A percentile compares a stretch with the other conserved stretches of the same genome.
Conservation (phyloP, 2,797 vertebrate species). For the Pogoniulus pusillus region DNA sequence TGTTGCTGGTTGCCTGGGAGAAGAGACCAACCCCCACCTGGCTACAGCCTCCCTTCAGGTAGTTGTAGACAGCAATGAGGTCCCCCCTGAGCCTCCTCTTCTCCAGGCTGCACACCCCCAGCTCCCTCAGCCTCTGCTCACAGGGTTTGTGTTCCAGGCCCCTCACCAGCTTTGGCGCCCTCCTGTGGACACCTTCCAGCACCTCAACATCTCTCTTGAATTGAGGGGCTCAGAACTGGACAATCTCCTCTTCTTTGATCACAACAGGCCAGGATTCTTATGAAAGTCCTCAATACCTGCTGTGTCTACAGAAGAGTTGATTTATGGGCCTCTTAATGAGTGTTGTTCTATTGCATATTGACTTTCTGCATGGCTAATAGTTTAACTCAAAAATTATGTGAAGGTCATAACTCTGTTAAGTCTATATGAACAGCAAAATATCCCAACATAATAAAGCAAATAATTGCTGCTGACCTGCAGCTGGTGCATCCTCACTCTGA, state of each 20-base stretch:
- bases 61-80: too few species aligned
- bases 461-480: slow-evolving; percentile 19
- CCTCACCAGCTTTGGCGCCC: too few species aligned
- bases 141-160: too few species aligned
- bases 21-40: too few species aligned
- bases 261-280: background rate
- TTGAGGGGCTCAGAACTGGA: too few species aligned
- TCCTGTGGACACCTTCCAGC: too few species aligned
- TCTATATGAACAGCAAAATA: background rate
- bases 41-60: too few species aligned
- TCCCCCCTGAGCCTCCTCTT: too few species aligned
- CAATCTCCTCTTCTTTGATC: background rate
- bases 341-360: slow-evolving; percentile 21
- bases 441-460: background rate
- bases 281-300: background rate
- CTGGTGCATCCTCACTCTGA: background rate
- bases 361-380: slow-evolving; percentile 43
- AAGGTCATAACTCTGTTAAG: background rate
- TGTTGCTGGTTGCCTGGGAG: too few species aligned
- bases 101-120: too few species aligned
- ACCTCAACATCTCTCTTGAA: too few species aligned
- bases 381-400: slow-evolving; percentile 22
- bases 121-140: too few species aligned
- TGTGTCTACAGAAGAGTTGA: background rate
- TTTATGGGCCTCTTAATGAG: slow-evolving; percentile 1